Base-by-base conservation (phyloP, 1,140 invertebrate species). In the Aporrectodea caliginosa region DNA sequence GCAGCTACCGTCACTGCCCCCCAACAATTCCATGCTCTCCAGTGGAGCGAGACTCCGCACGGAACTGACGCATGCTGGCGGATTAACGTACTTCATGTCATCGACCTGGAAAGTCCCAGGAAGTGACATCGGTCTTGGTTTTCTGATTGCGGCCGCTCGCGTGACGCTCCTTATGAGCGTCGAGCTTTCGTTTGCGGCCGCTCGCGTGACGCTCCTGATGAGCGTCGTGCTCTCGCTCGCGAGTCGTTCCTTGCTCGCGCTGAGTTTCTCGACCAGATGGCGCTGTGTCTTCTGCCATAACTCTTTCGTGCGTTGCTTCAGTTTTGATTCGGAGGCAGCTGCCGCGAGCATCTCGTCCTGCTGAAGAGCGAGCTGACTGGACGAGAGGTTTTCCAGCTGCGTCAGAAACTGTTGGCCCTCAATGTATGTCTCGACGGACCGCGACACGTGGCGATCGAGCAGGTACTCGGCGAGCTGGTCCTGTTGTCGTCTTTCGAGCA, bases 201-300 rank as follows among this genome's bases (percentile, higher is more conserved):
- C n/a, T 22, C 43, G 43, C 6, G 43, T 22, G 22, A 58, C 43
- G 43, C 22, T 58, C 43, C 43, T 6, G 22, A 58, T 22, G 43
- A 58, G 43, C 43, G 22, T 22, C 43, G 43, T 58, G 75, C 33
- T 29, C 16, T 76, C 75, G 34, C 29, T 30, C 75, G 75, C 29
- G 22, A 76, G 30, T 30, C 33, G 29, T 22, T 68, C 43, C 43
- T 43, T 76, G 35, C 75, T 68, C 16, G 22, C 16, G 75, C 33
- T 43, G 1, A 76, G 43, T 29, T 76, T 76, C 33, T 76, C 75
- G 34, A 68, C 27, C 75, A 76, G 35, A 35, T 76, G 33, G 75
- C 43, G 33, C 75, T 76, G 75, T 2, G 75, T 76, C 35, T 76
- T 76, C 29, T 76, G 75, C 75, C 75, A 76, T 35, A n/a, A 31